Conservation (phyloP, 2,888 invertebrate species). For the Yponomeuta malinellus region DNA sequence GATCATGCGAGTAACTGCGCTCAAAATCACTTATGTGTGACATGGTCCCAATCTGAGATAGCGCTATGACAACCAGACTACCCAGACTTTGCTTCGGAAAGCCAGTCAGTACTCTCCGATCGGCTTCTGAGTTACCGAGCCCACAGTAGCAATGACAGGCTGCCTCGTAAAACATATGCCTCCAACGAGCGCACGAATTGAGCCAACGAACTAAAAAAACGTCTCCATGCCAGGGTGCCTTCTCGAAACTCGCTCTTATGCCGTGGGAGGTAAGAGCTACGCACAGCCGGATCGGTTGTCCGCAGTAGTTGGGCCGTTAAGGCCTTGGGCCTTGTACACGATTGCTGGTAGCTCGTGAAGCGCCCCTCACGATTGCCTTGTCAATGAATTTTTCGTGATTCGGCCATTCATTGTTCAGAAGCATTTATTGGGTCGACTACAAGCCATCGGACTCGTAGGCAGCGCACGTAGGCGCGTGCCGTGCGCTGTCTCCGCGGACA, state of each 20-base stretch:
- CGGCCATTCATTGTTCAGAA: constrained; percentile 69
- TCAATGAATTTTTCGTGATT: constrained; percentile 75
- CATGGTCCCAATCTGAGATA: too few species aligned
- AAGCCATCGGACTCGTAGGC: constrained; percentile 43
- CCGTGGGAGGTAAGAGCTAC: too few species aligned
- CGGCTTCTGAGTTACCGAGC: constrained; percentile 4
- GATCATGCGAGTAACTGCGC: too few species aligned
- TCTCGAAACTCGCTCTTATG: too few species aligned
- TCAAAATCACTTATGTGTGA: too few species aligned
- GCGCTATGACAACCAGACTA: too few species aligned
- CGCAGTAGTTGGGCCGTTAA: neutral
- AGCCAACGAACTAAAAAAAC: constrained; percentile 21
- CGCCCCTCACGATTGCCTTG: constrained; percentile 62
- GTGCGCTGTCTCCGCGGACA: neutral
- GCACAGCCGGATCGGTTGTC: too few species aligned
- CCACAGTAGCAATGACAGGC: constrained; percentile 17
- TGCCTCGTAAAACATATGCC: constrained; percentile 19
- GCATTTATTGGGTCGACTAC: constrained; percentile 65
- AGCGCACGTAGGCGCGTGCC: constrained; percentile 20
- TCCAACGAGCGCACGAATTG: constrained; percentile 19
- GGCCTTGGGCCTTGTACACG: constrained; percentile 37
- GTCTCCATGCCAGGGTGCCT: neutral
- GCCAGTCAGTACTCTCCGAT: neutral
- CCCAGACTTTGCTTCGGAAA: neutral
- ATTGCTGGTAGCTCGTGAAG: constrained; percentile 57